Evolutionary conservation across 2,797 vertebrate species (phyloP), one percentile per base, ranked within the genome.

Genomic region (Acomys russatus): DNA sequence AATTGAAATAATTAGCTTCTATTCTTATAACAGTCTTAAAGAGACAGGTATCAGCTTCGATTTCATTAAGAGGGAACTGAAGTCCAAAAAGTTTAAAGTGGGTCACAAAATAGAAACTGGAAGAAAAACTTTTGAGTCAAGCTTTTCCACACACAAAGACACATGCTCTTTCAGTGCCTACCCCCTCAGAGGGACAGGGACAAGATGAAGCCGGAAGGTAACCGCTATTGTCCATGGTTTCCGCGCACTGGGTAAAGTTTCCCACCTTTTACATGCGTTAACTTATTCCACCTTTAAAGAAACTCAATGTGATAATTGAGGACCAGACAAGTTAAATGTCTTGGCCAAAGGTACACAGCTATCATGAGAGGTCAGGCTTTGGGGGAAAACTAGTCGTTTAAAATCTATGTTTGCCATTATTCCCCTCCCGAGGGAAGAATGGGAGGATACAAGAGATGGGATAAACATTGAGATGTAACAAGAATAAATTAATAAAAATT

Each of bases 1-100:
- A 94, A 85, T 84, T 92, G 78, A 94, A 68, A 94, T 94, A 51
- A 92, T 94, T 88, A 95, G 64, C 82, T 95, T 95, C 71, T 4
- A 25, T 87, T 71, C 14, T 74, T 94, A 90, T 35, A 71, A 51
- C 23, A 71, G 49, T 90, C 74, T 97, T 92, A 83, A 94, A 91
- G n/a, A 93, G 88, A 92, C 51, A 95, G 23, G 9, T 49, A 86
- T 44, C 22, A 70, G 33, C 33, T 33, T 20, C 28, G 23, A 35
- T 88, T 97, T 84, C 83, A 93, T 96, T 96, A 85, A 59, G 38
- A 93, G 87, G 76, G 30, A 87, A 59, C 9, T 64, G 54, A 89
- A 87, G 56, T 76, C 30, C 17, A 80, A 91, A 94, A 54, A 49
- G 14, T 68, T 89, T 79, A 91, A 79, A n/a, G 15, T 10, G 61